Evolutionary conservation across 2,797 vertebrate species (phyloP), one percentile per base, ranked within the genome.

Genomic region (Microctenopoma steveboyesi): DNA sequence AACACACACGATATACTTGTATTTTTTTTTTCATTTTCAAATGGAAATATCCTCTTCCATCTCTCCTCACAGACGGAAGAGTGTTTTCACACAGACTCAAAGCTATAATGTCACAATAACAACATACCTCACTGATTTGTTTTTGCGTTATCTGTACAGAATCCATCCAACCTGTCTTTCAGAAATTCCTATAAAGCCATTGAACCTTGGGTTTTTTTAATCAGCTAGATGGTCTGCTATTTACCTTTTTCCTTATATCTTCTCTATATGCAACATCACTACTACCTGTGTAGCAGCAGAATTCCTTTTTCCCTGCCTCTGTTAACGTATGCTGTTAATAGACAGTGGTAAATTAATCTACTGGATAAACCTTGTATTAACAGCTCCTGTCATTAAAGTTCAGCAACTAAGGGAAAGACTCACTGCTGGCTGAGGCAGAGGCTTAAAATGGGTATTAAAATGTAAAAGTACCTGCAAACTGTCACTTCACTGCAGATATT

Each of bases 21-120:
- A 77, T 76, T 16, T 45, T 15, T 45, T 45, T 45, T 45, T 22
- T 60, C 18, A 11, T 73, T 74, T 77, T 77, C 37, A 71, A 69
- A 79, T 63, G 71, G 71, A 82, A 73, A 69, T 45, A 33, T 69
- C 45, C 47, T 12, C 69, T 71, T 67, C 56, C 61, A 10, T 66
- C 54, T 70, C 60, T 42, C 14, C 61, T 74, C 64, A 56, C 46
- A 45, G 75, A 72, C 59, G 72, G 74, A 76, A 48, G 74, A 3
- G 4, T 65, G 74, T 55, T 45, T 71, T 74, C 69, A 67, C 47
- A 68, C 64, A 33, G 76, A 85, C 51, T 87, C 79, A 85, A 76
- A 85, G 85, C 88, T 88, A 83, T 80, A 82, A 81, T 80, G 74
- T 84, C 81, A 89, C 85, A 86, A 83, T 65, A 90, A 89, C 22